Evolutionary conservation across 2,888 invertebrate species (phyloP).

Genomic region (Buathra laborator): DNA sequence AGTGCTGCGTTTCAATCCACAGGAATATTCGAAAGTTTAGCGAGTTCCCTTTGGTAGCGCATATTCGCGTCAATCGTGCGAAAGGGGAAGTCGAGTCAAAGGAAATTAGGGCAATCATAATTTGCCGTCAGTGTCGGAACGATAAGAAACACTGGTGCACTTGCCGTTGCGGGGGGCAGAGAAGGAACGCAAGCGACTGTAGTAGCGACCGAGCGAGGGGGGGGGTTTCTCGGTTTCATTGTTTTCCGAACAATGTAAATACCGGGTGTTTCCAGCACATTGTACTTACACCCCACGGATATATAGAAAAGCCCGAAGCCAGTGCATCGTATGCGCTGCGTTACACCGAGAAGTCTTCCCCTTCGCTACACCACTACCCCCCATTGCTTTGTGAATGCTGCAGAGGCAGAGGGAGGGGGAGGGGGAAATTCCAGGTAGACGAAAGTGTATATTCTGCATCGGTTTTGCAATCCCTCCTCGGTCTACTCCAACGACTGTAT

Average conservation of each 20-base stretch:
- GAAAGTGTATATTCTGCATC: conserved; percentile 28
- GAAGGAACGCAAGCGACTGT: background rate
- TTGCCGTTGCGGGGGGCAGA: conserved; percentile 61
- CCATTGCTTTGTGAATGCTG: conserved; percentile 45
- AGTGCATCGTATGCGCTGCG: conserved; percentile 51
- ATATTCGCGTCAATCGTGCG: conserved; percentile 66
- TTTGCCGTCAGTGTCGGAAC: conserved; percentile 73
- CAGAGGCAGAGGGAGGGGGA: background rate
- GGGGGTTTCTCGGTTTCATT: conserved; percentile 63
- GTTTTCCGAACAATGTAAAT: conserved; percentile 77
- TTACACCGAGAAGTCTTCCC: conserved; percentile 43
- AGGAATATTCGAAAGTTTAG: background rate
- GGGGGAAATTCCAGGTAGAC: conserved; percentile 59
- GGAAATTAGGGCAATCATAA: conserved; percentile 79
- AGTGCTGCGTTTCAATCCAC: background rate
- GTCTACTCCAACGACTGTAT: conserved; percentile 44
- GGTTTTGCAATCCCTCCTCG: conserved; percentile 7
- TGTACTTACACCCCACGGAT: conserved; percentile 27
- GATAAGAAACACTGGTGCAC: conserved; percentile 78
- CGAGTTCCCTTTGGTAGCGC: background rate
- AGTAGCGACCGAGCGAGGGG: conserved; percentile 11
- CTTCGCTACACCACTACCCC: background rate
- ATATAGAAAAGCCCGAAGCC: conserved; percentile 58
- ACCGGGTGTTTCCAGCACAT: conserved; percentile 72
- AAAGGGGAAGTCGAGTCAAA: conserved; percentile 27